A percentile compares a stretch with the other conserved stretches of the same genome.
phyloP scores from a whole-genome alignment of 2,797 vertebrate species.

The Streptopelia turtur region DNA sequence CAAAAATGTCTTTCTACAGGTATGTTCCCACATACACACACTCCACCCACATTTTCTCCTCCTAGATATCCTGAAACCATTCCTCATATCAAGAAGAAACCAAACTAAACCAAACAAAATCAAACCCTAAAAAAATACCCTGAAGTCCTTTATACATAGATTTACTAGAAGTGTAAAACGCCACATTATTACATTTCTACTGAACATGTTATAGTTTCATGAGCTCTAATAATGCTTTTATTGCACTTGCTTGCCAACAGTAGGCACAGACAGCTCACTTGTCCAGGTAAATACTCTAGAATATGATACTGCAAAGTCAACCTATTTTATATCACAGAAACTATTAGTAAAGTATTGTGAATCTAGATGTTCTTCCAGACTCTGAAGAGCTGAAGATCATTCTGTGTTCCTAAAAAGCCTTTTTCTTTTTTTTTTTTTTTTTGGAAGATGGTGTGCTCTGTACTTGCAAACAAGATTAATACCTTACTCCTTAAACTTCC shows the following conservation, averaged over 20 bases:
- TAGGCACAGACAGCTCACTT: neutral
- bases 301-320: too few species aligned
- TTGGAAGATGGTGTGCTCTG: neutral
- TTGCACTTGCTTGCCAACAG: neutral
- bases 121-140: neutral
- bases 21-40: neutral
- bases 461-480: neutral
- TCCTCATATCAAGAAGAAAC: neutral
- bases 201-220: conserved; percentile 20
- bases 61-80: neutral
- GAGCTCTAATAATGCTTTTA: conserved; percentile 2
- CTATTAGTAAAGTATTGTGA: neutral
- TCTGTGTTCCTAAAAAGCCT: neutral
- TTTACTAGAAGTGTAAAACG: neutral
- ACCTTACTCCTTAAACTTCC: neutral
- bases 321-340: neutral
- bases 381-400: neutral
- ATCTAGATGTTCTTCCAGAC: neutral
- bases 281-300: neutral
- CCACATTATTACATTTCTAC: neutral
- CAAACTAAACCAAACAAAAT: neutral
- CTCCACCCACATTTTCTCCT: neutral
- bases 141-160: neutral
- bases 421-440: neutral
- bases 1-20: neutral